Evolutionary conservation across 2,797 vertebrate genomes (phyloP).

Genomic region (Leucoraja ocellata): DNA sequence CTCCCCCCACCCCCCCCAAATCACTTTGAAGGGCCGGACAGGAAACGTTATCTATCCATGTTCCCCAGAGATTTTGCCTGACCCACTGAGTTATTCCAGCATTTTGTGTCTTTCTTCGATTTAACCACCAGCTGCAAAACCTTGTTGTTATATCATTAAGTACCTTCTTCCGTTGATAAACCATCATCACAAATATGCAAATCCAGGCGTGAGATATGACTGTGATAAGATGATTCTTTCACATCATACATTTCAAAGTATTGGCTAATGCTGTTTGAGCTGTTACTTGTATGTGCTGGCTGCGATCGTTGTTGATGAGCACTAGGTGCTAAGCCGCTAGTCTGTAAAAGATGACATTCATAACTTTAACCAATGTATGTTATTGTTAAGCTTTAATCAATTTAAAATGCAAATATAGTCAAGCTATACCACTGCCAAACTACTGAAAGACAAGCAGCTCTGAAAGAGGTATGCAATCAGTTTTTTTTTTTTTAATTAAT

Average conservation of each 20-base stretch:
- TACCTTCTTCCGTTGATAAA: slow-evolving; percentile 72
- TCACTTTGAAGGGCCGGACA: too few relatives aligned
- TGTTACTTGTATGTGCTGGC: slow-evolving; percentile 55
- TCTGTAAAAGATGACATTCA: slow-evolving; percentile 53
- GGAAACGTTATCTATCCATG: too few relatives aligned
- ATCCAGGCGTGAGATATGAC: slow-evolving; percentile 88
- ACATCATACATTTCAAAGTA: slow-evolving; percentile 88
- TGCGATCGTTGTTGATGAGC: slow-evolving; percentile 76
- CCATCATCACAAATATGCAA: slow-evolving; percentile 93
- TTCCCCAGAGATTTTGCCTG: too few relatives aligned
- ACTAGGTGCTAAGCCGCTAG: slow-evolving; percentile 73
- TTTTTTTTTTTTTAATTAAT: too few relatives aligned
- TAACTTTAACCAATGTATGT: background rate
- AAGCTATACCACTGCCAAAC: too few relatives aligned
- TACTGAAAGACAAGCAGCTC: too few relatives aligned
- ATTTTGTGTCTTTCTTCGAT: too few relatives aligned
- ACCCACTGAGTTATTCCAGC: too few relatives aligned
- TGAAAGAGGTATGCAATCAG: too few relatives aligned
- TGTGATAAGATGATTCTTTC: slow-evolving; percentile 94
- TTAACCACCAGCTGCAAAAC: too few relatives aligned
- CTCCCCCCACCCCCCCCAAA: too few relatives aligned
- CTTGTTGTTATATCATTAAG: too few relatives aligned
- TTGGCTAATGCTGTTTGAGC: slow-evolving; percentile 70
- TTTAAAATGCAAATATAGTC: background rate
- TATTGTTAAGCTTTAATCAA: background rate